A percentile compares a stretch with the other conserved stretches of the same genome.
phyloP scores from a whole-genome alignment of 2,797 vertebrate genomes.

The Taenioides sp. region DNA sequence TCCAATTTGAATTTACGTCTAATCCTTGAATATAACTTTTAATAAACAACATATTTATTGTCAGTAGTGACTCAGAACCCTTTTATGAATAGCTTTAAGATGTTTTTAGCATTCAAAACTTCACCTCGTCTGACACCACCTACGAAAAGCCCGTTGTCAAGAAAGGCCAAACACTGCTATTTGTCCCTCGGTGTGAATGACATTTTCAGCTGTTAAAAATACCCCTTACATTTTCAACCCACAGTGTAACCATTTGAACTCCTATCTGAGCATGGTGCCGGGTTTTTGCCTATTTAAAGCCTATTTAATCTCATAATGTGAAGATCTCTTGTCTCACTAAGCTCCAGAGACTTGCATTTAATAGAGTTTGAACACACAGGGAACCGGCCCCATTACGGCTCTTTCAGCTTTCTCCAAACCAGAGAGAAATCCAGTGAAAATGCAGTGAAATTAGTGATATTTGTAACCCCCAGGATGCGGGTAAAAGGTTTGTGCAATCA shows the following conservation, averaged over 20 bases:
- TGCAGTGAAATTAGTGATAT: background rate
- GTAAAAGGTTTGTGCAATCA: background rate
- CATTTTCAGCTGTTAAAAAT: conserved; percentile 7
- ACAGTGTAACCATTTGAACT: conserved; percentile 4
- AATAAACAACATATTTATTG: background rate
- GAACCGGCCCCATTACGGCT: conserved; percentile 31
- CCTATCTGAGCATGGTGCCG: background rate
- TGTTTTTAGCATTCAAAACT: background rate
- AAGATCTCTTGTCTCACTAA: conserved; percentile 11
- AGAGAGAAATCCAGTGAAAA: background rate
- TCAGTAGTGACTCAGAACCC: background rate
- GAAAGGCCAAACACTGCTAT: background rate
- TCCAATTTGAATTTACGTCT: too few species aligned
- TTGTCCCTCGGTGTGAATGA: conserved; percentile 6
- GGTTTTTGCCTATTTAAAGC: conserved; percentile 9
- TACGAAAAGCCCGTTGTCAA: conserved; percentile 1
- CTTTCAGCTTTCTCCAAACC: background rate
- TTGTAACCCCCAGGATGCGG: background rate
- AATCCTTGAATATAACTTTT: too few species aligned
- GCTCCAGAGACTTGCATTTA: conserved; percentile 33
- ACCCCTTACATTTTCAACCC: conserved; percentile 1
- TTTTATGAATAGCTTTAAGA: background rate
- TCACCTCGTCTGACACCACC: background rate
- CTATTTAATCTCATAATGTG: conserved; percentile 1
- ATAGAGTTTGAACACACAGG: conserved; percentile 31